Evolutionary conservation across 1,140 invertebrate species (phyloP).

Genomic region (Caligus rogercresseyi): DNA sequence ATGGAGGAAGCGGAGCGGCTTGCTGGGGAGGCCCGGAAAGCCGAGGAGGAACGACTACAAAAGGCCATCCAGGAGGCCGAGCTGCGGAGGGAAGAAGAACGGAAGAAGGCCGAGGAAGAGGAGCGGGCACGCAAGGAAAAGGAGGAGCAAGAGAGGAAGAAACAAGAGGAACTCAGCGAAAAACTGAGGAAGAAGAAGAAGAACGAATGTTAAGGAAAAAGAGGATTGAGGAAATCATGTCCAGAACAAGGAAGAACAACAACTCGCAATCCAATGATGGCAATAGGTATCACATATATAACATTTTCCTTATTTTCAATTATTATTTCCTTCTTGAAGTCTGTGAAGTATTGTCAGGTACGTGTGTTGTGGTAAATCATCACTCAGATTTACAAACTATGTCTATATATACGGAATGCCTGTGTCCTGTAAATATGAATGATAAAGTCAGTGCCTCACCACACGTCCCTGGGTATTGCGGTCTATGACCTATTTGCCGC

Average conservation of each 20-base stretch:
- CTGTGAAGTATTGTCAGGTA: too few species aligned
- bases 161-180: slow-evolving; percentile 9
- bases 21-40: not conserved
- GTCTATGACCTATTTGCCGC: too few species aligned
- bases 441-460: too few species aligned
- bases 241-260: not conserved
- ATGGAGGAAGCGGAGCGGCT: slow-evolving; percentile 14
- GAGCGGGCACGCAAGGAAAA: slow-evolving; percentile 5
- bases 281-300: not conserved
- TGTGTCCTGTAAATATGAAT: too few species aligned
- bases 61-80: slow-evolving; percentile 16
- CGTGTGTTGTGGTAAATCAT: too few species aligned
- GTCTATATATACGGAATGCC: too few species aligned
- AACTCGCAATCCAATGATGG: not conserved
- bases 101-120: slow-evolving; percentile 13
- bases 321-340: too few species aligned
- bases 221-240: slow-evolving; percentile 18
- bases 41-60: slow-evolving; percentile 9
- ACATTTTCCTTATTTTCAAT: not conserved
- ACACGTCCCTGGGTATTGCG: too few species aligned
- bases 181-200: slow-evolving; percentile 17
- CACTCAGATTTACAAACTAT: too few species aligned
- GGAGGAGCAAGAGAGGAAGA: slow-evolving; percentile 14
- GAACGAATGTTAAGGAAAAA: slow-evolving; percentile 8
- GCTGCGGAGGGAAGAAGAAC: slow-evolving; percentile 3